These are phyloP conservation scores for Halcyon senegalensis DNA, from an alignment of 2,113 vertebrate species.

Conservation along the genomic window DNA sequence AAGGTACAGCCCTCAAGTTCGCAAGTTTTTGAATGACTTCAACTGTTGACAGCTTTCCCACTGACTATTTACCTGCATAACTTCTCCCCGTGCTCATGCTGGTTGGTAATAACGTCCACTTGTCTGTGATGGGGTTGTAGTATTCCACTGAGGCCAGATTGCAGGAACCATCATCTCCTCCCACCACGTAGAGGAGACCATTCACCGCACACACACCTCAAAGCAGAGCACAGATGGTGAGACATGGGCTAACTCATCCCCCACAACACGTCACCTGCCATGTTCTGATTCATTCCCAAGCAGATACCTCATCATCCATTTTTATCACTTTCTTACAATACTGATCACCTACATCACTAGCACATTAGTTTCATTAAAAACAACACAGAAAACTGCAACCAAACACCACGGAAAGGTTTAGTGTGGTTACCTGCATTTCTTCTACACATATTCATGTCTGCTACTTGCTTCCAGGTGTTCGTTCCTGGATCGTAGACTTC, in stretches of 20 bases:
- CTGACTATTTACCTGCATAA: slow-evolving; percentile 83
- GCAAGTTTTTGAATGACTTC: not conserved
- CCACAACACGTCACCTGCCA: rapidly evolving
- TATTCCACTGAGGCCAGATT: slow-evolving; percentile 95
- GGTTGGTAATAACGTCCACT: slow-evolving; percentile 92
- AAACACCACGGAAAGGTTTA: not conserved
- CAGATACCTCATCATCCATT: not conserved
- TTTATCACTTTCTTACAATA: not conserved
- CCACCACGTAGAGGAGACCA: slow-evolving; percentile 93
- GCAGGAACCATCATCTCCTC: slow-evolving; percentile 94
- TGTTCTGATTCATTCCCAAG: not conserved
- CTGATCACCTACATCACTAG: not conserved
- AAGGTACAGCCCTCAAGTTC: not conserved
- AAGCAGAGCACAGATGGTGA: slow-evolving; percentile 10
- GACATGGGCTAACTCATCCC: not conserved
- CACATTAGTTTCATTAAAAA: not conserved
- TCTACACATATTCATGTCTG: slow-evolving; percentile 98
- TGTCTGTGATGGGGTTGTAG: slow-evolving; percentile 92
- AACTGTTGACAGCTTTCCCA: not conserved
- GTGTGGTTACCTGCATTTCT: slow-evolving; percentile 88
- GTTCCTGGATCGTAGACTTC: slow-evolving; percentile 90
- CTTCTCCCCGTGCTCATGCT: slow-evolving; percentile 97
- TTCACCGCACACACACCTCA: slow-evolving; percentile 93
- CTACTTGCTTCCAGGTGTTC: slow-evolving; percentile 92
- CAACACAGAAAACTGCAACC: not conserved